A percentile compares a stretch with the other conserved stretches of the same genome.
Conservation (phyloP, 64 coral and sea anemone species). For the Catalaphyllia jardinei region DNA sequence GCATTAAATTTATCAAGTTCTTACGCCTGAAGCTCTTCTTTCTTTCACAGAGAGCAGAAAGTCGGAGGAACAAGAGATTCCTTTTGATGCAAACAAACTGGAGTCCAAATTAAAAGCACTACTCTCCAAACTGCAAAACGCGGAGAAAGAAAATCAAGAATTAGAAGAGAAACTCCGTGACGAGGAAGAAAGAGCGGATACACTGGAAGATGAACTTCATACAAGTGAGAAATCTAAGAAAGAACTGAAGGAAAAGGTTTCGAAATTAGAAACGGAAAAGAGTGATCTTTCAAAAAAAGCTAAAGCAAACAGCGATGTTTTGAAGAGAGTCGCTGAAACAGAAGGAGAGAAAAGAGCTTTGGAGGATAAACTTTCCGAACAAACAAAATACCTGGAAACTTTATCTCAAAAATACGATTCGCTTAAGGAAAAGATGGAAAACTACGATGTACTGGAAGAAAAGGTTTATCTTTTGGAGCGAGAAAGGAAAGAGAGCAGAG, state of each 20-base stretch:
- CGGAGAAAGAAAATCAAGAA: slow-evolving; percentile 67
- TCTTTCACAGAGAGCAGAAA: slow-evolving; percentile 27
- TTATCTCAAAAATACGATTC: slow-evolving; percentile 64
- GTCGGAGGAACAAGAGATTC: not conserved
- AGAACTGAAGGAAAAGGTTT: slow-evolving; percentile 55
- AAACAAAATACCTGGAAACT: slow-evolving; percentile 39
- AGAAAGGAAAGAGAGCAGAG: slow-evolving; percentile 72
- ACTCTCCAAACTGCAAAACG: slow-evolving; percentile 62
- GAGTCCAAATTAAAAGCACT: slow-evolving; percentile 59
- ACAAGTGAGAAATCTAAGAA: slow-evolving; percentile 6
- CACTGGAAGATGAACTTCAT: slow-evolving; percentile 52
- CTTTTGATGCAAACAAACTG: slow-evolving; percentile 31
- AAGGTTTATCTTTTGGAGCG: slow-evolving; percentile 85
- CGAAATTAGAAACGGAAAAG: slow-evolving; percentile 73
- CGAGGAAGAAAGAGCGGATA: slow-evolving; percentile 61
- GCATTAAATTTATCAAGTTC: not conserved
- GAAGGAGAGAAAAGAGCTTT: slow-evolving; percentile 64
- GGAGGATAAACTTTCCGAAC: slow-evolving; percentile 65
- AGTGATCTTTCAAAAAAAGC: slow-evolving; percentile 51
- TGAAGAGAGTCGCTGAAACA: slow-evolving; percentile 55
- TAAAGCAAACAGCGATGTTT: slow-evolving; percentile 77
- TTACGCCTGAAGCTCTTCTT: not conserved
- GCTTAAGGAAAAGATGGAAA: slow-evolving; percentile 67
- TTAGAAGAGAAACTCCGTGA: slow-evolving; percentile 67
- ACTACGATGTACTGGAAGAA: slow-evolving; percentile 80